phyloP scores from a whole-genome alignment of 2,113 vertebrate species.

The Oreotragus oreotragus region DNA sequence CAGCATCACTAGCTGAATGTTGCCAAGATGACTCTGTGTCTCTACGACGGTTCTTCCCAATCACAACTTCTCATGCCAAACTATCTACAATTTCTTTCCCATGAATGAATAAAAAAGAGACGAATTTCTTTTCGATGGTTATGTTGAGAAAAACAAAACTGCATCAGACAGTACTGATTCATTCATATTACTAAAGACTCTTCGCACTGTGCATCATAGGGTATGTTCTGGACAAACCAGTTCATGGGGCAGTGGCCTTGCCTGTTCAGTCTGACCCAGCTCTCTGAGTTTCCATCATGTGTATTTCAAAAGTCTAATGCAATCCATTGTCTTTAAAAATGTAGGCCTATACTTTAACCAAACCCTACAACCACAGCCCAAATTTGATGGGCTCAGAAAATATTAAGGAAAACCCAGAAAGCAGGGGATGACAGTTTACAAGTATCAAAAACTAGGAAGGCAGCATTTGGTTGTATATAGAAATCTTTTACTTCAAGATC shows the following conservation, averaged over 20 bases:
- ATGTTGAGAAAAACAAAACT: not conserved
- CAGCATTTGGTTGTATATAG: not conserved
- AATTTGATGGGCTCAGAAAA: not conserved
- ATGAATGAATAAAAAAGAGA: not conserved
- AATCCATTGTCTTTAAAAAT: not conserved
- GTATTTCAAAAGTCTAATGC: not conserved
- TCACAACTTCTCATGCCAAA: not conserved
- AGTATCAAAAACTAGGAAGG: not conserved
- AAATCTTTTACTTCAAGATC: not conserved
- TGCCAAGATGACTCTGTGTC: not conserved
- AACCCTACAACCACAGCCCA: not conserved
- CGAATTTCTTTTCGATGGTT: not conserved
- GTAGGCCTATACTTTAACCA: not conserved
- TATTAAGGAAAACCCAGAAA: not conserved
- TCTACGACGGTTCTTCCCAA: not conserved
- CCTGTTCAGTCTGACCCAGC: not conserved
- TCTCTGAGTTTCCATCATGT: not conserved
- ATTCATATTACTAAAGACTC: not conserved
- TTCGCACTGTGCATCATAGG: not conserved
- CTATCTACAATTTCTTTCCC: not conserved
- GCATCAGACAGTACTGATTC: not conserved
- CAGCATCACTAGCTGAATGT: not conserved
- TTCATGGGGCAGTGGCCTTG: not conserved
- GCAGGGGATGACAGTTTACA: not conserved
- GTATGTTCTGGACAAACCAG: not conserved